Percentiles rank a stretch among this genome's conserved stretches.
Evolutionary conservation across 2,113 vertebrate species (phyloP).

Genomic region (Mobula birostris): DNA sequence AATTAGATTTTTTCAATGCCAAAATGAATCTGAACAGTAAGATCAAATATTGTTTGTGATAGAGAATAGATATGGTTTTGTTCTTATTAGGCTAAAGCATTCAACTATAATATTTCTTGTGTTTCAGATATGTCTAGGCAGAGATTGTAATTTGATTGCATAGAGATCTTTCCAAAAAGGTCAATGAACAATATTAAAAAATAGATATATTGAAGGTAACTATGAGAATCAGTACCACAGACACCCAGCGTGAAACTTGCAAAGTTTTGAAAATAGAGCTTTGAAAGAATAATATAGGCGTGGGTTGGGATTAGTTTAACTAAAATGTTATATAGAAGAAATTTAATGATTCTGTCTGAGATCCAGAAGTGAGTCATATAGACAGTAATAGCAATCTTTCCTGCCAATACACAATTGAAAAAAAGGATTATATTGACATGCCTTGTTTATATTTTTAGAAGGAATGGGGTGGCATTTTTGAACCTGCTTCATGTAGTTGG

Average conservation of each 20-base stretch:
- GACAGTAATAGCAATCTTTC: conserved; percentile 57
- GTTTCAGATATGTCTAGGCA: not conserved
- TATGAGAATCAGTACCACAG: not conserved
- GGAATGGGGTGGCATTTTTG: conserved; percentile 52
- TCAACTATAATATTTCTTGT: not conserved
- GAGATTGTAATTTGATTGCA: conserved; percentile 8
- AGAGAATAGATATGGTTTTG: not conserved
- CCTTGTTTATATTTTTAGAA: conserved; percentile 55
- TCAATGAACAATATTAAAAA: not conserved
- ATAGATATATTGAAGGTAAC: conserved; percentile 9
- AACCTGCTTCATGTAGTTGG: conserved; percentile 62
- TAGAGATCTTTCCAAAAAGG: not conserved
- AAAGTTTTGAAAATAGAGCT: not conserved
- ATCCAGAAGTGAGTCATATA: conserved; percentile 31
- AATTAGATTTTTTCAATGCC: not conserved
- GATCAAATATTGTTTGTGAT: not conserved
- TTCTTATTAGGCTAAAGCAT: not conserved
- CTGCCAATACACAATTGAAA: conserved; percentile 61
- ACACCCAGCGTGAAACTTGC: not conserved
- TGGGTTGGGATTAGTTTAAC: conserved; percentile 10
- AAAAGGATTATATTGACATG: conserved; percentile 53
- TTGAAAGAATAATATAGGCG: conserved; percentile 27
- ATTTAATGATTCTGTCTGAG: conserved; percentile 13
- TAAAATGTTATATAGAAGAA: not conserved
- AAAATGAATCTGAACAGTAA: conserved; percentile 10